Percentiles rank a stretch among this genome's conserved stretches.
phyloP scores from a whole-genome alignment of 2,797 vertebrate species.

The Phoeniculus purpureus region DNA sequence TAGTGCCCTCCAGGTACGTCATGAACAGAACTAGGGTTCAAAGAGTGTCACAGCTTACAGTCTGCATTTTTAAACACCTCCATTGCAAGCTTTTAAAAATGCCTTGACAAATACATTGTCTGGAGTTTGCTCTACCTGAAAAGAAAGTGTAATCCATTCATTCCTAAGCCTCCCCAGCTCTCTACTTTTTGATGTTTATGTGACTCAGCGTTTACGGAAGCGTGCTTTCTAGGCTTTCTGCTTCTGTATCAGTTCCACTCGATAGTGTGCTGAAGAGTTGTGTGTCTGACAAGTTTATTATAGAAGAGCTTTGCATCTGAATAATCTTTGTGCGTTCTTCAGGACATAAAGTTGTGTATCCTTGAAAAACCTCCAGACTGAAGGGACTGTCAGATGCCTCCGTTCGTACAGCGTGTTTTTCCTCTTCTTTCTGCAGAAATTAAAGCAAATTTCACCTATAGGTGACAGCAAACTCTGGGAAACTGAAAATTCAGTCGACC shows the following conservation, averaged over 20 bases:
- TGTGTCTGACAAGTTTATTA: neutral
- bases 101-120: neutral
- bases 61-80: neutral
- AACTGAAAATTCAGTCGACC: neutral
- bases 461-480: constrained; percentile 21
- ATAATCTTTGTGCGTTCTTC: neutral
- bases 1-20: neutral
- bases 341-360: neutral
- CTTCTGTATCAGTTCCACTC: neutral
- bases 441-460: neutral
- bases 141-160: neutral
- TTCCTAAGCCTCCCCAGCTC: neutral
- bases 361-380: neutral
- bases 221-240: neutral
- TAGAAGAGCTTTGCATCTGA: neutral
- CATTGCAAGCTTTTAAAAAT: neutral
- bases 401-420: neutral
- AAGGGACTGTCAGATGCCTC: neutral
- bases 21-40: neutral
- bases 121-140: neutral
- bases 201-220: neutral
- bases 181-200: neutral
- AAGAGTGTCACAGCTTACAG: neutral
- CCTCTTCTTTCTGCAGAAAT: neutral
- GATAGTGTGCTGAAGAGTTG: neutral